Evolutionary conservation across 2,113 vertebrate species (phyloP), one percentile per base, ranked within the genome.

Genomic region (Holacanthus passer): DNA sequence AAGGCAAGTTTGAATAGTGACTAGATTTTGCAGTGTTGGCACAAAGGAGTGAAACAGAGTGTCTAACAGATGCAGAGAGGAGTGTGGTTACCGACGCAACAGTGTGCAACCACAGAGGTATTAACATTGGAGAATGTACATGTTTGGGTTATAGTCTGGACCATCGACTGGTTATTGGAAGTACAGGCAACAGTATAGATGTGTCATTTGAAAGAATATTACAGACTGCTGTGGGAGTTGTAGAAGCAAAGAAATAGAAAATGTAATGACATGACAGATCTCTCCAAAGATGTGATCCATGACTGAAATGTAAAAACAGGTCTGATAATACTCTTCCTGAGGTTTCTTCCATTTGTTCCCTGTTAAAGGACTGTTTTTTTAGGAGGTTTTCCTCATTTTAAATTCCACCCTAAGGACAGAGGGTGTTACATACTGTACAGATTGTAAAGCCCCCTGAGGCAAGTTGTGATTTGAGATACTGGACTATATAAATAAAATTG

Each of bases 11-110:
- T 48, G 43, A 47, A 47, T 11, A 43, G 50, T 41, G n/a, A 22
- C n/a, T 32, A 60, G 19, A n/a, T 62, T 63, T 37, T 52, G 58
- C 72, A 74, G 58, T 37, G 58, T 39, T 50, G 32, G 58, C 58
- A 50, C 31, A 48, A 22, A 48, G 7, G 43, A 50, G 41, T 7
- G 22, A 60, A 62, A 62, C 29, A 27, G 9, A 62, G 27, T 20
- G n/a, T 17, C 17, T 4, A 63, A 29, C 45, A 39, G 72, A 63
- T 74, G 32, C 32, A 64, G 32, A 73, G 17, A 14, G 7, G 41
- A 35, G 29, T n/a, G 19, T n/a, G 24, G 17, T 43, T 20, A 31
- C 7, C 48, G 41, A 62, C 19, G 5, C 13, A 59, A 31, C 17
- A 17, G 4, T 24, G 27, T 50, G 20, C 8, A 14, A 37, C 6